Conservation (phyloP, 2,113 vertebrate species). For the Daboia siamensis region DNA sequence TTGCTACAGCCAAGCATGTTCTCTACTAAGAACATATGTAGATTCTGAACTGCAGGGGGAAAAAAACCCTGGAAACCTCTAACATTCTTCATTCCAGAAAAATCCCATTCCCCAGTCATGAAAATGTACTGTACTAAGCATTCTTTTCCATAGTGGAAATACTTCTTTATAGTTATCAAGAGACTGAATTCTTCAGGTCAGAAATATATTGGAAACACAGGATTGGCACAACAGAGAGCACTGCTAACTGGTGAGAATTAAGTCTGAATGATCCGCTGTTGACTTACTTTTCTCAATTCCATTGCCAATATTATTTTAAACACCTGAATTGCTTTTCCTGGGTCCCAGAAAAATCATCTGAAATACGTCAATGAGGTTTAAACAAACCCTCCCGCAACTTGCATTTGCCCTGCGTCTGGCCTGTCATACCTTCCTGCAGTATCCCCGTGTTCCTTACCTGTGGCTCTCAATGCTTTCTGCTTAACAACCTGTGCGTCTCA, state of each 20-base stretch:
- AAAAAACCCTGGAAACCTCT: background rate
- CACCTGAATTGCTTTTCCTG: background rate
- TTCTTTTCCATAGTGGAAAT: no score
- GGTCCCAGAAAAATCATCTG: background rate
- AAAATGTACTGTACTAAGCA: no score
- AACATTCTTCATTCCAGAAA: no score
- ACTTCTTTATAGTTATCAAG: no score
- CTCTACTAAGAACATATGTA: background rate
- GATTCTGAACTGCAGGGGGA: background rate
- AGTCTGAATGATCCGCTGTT: background rate
- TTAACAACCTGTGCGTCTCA: background rate
- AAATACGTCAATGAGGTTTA: background rate
- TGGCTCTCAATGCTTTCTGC: background rate
- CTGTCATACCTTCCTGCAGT: background rate
- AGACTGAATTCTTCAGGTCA: background rate
- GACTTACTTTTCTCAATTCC: background rate
- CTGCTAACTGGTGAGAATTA: background rate
- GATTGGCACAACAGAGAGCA: background rate
- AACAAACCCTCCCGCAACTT: background rate
- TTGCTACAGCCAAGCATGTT: background rate
- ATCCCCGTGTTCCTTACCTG: background rate
- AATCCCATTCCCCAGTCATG: no score
- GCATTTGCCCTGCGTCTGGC: background rate
- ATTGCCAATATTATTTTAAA: background rate
- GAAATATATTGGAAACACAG: background rate